A percentile compares a stretch with the other conserved stretches of the same genome.
These are phyloP conservation scores for Carapus acus DNA, from an alignment of 2,797 vertebrate species.

Conservation along the genomic window DNA sequence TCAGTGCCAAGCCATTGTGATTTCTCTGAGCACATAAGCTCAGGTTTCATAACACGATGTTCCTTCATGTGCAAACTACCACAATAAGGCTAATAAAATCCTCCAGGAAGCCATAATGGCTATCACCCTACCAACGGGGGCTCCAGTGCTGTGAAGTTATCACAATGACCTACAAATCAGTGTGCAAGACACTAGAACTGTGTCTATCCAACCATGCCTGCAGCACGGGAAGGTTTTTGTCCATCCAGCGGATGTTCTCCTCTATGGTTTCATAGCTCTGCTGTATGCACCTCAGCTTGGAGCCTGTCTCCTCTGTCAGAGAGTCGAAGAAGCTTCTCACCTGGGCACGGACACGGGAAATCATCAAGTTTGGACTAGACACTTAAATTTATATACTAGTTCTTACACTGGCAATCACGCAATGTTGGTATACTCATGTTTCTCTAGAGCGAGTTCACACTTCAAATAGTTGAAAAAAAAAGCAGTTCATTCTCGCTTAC, in stretches of 20 bases:
- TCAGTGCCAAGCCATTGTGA: background rate
- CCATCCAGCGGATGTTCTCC: constrained; percentile 87
- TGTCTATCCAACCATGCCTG: constrained; percentile 72
- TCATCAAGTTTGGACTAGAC: too few species aligned
- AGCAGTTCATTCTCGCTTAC: constrained; percentile 50
- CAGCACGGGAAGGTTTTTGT: constrained; percentile 77
- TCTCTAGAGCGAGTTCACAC: too few species aligned
- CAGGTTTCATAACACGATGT: background rate
- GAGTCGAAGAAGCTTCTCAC: constrained; percentile 78
- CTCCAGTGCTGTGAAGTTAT: too few species aligned
- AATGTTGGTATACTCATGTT: too few species aligned
- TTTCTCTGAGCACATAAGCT: background rate
- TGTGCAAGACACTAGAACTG: background rate
- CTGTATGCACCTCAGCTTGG: constrained; percentile 80
- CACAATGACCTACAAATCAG: constrained; percentile 45
- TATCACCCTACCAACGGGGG: too few species aligned
- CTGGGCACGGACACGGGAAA: constrained; percentile 51
- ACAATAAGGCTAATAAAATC: too few species aligned
- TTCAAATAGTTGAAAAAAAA: background rate
- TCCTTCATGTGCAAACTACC: background rate
- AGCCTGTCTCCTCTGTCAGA: constrained; percentile 72
- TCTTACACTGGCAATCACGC: too few species aligned
- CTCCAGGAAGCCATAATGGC: background rate
- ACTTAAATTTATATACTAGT: too few species aligned
- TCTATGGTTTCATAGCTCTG: constrained; percentile 81